A percentile compares a stretch with the other conserved stretches of the same genome.
Conservation (phyloP, 2,888 invertebrate species). For the Papilio protenor region DNA sequence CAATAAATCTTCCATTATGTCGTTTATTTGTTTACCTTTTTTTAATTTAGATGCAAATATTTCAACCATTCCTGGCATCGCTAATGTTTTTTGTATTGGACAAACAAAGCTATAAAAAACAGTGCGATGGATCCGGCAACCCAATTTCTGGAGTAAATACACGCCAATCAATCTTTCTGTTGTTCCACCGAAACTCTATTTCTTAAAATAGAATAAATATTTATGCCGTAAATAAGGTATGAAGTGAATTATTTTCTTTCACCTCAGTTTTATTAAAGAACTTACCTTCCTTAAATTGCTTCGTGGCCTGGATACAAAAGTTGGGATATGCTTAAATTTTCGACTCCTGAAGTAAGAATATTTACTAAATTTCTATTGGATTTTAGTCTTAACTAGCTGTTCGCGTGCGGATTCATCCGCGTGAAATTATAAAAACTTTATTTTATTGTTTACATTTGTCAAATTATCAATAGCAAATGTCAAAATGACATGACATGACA, state of each 20-base stretch:
- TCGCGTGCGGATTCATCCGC: no score
- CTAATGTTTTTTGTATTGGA: slow-evolving; percentile 37
- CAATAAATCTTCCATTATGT: slow-evolving; percentile 8
- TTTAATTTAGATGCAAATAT: slow-evolving; percentile 28
- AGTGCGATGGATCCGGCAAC: slow-evolving; percentile 46
- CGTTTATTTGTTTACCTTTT: slow-evolving; percentile 25
- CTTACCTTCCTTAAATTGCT: slow-evolving; percentile 1
- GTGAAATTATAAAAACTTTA: no score
- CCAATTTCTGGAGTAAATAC: slow-evolving; percentile 51
- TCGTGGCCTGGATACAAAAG: not conserved
- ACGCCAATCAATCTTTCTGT: slow-evolving; percentile 49
- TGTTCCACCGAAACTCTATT: slow-evolving; percentile 34
- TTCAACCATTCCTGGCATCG: slow-evolving; percentile 1
- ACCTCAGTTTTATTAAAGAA: slow-evolving; percentile 10
- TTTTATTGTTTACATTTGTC: no score
- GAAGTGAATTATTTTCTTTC: slow-evolving; percentile 16
- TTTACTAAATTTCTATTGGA: not conserved
- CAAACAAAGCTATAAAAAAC: slow-evolving; percentile 41
- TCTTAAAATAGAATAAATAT: slow-evolving; percentile 39
- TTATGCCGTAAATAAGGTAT: slow-evolving; percentile 16
- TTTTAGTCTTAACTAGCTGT: not conserved
- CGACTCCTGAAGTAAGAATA: not conserved
- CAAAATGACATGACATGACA: no score
- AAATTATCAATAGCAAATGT: no score
- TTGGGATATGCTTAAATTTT: not conserved